A percentile compares a stretch with the other conserved stretches of the same genome.
Conservation (phyloP, 2,888 invertebrate genomes). For the Eupithecia tripunctaria region DNA sequence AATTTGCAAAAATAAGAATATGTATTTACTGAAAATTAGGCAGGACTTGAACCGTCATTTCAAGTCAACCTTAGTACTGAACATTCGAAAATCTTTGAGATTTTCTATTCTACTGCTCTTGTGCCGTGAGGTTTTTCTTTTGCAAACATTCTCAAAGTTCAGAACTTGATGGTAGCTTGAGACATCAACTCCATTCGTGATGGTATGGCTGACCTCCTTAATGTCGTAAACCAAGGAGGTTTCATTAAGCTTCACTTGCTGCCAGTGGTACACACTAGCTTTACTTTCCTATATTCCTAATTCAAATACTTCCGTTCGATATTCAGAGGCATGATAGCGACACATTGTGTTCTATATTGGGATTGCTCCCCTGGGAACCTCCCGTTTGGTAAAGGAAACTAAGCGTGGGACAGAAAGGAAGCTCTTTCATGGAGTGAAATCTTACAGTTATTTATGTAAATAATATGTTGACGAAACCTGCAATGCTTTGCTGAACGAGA, state of each 20-base stretch:
- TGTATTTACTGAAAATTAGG: not conserved
- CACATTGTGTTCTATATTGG: slow-evolving; percentile 37
- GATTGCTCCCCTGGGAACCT: slow-evolving; percentile 27
- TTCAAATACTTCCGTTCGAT: slow-evolving; percentile 26
- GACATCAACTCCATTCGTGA: not conserved
- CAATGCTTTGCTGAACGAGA: not conserved
- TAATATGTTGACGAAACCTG: not conserved
- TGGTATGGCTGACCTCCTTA: not conserved
- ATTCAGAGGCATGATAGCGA: slow-evolving; percentile 14
- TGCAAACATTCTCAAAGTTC: not conserved
- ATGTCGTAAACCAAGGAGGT: not conserved
- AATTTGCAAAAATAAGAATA: not conserved
- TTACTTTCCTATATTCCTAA: not conserved
- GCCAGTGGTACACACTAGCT: not conserved
- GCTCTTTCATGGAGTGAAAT: slow-evolving; percentile 28
- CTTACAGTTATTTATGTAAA: not conserved
- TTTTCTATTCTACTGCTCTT: not conserved
- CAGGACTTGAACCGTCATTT: not conserved
- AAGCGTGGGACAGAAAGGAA: slow-evolving; percentile 30
- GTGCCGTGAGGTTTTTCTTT: not conserved
- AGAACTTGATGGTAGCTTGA: not conserved
- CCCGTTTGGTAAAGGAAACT: slow-evolving; percentile 31
- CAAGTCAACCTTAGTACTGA: not conserved
- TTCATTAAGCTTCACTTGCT: not conserved
- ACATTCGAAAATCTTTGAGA: not conserved